Conservation (phyloP, 1,140 invertebrate genomes). For the Semibalanus balanoides region DNA sequence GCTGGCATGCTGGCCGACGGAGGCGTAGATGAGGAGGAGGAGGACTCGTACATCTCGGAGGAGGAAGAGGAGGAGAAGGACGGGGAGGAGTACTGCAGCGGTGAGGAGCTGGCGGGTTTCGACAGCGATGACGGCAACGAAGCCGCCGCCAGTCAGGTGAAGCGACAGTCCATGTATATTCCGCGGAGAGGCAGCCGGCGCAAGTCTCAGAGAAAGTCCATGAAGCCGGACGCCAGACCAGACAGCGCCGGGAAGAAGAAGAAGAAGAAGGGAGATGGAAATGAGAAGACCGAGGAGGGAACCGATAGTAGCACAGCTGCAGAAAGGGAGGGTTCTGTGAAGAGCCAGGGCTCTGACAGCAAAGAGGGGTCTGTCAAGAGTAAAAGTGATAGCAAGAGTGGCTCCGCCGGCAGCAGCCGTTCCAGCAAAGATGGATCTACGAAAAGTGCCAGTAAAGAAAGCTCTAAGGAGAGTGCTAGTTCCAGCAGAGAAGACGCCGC, state of each 20-base stretch:
- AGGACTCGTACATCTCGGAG: neutral
- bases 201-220: neutral
- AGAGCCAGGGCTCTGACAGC: neutral
- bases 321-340: neutral
- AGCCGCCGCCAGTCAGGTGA: neutral
- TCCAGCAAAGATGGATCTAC: neutral
- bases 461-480: neutral
- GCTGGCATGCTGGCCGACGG: neutral
- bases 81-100: neutral
- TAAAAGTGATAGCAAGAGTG: neutral
- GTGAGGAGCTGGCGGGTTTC: neutral
- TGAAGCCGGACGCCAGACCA: neutral
- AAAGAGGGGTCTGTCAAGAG: neutral
- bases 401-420: neutral
- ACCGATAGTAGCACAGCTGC: no score
- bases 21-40: neutral
- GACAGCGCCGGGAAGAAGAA: no score
- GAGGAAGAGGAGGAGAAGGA: neutral
- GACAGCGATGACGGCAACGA: neutral
- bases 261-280: no score
- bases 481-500: neutral
- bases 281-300: no score
- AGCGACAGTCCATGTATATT: neutral
- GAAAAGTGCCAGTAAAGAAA: neutral
- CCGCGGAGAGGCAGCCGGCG: no score